phyloP scores from a whole-genome alignment of 2,797 vertebrate genomes.

The Sebastes matsubarae region DNA sequence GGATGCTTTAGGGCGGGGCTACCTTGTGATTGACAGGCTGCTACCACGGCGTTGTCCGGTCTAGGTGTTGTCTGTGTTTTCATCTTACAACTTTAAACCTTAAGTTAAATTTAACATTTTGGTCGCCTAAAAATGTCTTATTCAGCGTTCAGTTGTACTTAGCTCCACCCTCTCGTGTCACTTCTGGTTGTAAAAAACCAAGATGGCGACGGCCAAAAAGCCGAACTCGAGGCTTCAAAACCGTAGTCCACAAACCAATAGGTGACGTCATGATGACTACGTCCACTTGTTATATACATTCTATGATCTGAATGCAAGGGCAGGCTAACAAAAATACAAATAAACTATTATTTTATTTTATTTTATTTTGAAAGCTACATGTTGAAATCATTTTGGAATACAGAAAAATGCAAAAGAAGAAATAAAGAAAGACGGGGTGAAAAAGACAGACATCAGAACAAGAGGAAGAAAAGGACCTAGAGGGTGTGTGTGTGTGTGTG shows the following conservation, averaged over 20 bases:
- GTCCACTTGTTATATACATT: no score
- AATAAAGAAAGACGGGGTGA: conserved; percentile 43
- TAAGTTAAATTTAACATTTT: no score
- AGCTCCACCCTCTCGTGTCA: no score
- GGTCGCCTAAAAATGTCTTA: no score
- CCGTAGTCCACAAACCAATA: not conserved
- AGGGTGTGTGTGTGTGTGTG: not conserved
- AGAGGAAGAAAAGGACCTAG: not conserved
- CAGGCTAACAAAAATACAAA: not conserved
- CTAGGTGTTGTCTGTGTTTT: no score
- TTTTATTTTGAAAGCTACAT: not conserved
- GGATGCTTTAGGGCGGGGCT: no score
- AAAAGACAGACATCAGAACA: conserved; percentile 63
- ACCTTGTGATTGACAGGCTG: no score
- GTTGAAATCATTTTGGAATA: not conserved
- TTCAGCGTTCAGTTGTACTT: no score
- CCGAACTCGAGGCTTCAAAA: not conserved
- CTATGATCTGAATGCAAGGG: not conserved
- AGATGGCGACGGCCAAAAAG: no score
- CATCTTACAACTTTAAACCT: no score
- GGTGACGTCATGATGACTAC: not conserved
- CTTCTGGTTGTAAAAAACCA: no score
- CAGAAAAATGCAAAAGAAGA: not conserved
- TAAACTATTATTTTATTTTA: not conserved
- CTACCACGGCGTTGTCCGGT: no score